Conservation (phyloP, 2,797 vertebrate genomes). For the Pseudocheirus occidentalis region DNA sequence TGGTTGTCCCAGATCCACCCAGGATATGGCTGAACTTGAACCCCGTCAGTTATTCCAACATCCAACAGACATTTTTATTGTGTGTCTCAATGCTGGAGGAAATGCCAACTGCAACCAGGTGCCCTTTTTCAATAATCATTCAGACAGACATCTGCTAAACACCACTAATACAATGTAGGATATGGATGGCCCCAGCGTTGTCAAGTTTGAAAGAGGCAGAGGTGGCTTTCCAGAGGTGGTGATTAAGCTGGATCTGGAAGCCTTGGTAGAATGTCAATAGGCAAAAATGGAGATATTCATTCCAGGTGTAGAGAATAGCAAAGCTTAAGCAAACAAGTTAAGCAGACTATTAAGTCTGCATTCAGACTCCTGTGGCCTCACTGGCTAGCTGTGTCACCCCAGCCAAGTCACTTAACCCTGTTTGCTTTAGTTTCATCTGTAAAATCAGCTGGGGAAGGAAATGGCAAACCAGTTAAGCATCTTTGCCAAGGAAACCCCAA, state of each 20-base stretch:
- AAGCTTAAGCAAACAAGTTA: no score
- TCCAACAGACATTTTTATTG: neutral
- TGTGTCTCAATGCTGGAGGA: neutral
- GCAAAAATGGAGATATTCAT: neutral
- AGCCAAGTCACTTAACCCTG: neutral
- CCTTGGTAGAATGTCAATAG: neutral
- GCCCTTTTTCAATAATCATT: neutral
- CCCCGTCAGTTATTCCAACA: neutral
- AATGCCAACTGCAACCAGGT: neutral
- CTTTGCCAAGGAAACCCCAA: no score
- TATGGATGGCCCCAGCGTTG: no score
- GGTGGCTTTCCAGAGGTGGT: neutral
- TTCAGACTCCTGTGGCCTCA: neutral
- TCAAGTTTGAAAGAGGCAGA: neutral
- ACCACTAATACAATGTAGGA: neutral
- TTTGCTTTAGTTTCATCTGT: neutral
- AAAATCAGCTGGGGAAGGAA: neutral
- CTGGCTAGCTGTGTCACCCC: neutral
- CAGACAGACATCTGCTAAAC: neutral
- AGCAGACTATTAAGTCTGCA: no score
- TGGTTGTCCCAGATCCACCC: no score
- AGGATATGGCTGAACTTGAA: neutral
- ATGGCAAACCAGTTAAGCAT: neutral
- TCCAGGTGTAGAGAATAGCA: no score
- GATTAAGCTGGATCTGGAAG: neutral